These are phyloP conservation scores for Eutrigla gurnardus DNA, from an alignment of 2,797 vertebrate genomes.

Conservation along the genomic window DNA sequence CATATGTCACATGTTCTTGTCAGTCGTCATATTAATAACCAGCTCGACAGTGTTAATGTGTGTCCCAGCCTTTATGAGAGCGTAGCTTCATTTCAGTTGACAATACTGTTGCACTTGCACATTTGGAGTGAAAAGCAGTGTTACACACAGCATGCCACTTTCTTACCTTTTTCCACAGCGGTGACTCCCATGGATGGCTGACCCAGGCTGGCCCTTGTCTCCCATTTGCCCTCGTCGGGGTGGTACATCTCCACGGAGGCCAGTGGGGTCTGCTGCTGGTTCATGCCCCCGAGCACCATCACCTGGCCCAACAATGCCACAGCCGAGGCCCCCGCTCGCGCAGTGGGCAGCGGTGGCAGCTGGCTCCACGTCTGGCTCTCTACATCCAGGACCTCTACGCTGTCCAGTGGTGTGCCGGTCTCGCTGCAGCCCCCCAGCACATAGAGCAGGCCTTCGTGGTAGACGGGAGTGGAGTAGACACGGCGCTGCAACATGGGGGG, in stretches of 20 bases:
- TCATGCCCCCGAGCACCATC: slow-evolving; percentile 95
- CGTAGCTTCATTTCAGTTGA: too few species aligned
- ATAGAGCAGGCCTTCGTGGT: slow-evolving; percentile 90
- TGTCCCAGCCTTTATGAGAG: not conserved
- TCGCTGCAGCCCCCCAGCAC: slow-evolving; percentile 95
- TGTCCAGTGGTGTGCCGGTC: slow-evolving; percentile 89
- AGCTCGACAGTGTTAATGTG: not conserved
- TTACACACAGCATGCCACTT: not conserved
- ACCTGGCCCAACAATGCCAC: slow-evolving; percentile 89
- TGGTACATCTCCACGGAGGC: slow-evolving; percentile 94
- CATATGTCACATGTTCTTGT: not conserved
- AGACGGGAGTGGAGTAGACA: slow-evolving; percentile 92
- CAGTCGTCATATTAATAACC: not conserved
- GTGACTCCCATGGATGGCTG: slow-evolving; percentile 97
- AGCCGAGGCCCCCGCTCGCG: slow-evolving; percentile 90
- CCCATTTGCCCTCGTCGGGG: slow-evolving; percentile 95
- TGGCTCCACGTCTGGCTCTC: slow-evolving; percentile 89
- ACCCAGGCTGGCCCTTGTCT: slow-evolving; percentile 89
- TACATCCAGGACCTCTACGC: slow-evolving; percentile 90
- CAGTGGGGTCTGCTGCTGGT: slow-evolving; percentile 91
- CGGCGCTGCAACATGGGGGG: slow-evolving; percentile 92
- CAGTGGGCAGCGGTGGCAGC: slow-evolving; percentile 88
- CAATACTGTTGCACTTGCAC: not conserved
- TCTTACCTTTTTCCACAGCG: slow-evolving; percentile 92
- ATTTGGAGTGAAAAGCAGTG: not conserved